Percentiles rank a stretch among this genome's conserved stretches.
Evolutionary conservation across 2,888 invertebrate genomes (phyloP).

Genomic region (Corythucha ciliata): DNA sequence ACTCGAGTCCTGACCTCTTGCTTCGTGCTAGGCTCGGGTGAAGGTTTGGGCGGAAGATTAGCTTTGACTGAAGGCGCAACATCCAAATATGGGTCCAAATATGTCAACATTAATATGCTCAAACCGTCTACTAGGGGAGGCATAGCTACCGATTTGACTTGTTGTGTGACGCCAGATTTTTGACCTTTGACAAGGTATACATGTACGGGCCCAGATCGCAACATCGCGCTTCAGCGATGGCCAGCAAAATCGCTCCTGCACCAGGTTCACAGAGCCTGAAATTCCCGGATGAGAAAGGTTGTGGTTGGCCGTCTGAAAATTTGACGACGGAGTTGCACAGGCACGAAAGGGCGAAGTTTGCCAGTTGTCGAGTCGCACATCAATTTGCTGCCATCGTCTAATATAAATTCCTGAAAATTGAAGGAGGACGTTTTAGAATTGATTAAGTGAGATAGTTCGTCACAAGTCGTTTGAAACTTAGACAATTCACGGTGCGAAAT

Average conservation of each 20-base stretch:
- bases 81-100: too few relatives aligned
- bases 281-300: conserved; percentile 2
- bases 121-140: too few relatives aligned
- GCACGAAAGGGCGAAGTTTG: conserved; percentile 8
- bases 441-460: too few relatives aligned
- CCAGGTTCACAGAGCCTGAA: neutral
- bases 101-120: conserved; percentile 12
- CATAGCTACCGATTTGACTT: conserved; percentile 1
- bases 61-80: too few relatives aligned
- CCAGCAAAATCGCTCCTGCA: conserved; percentile 9
- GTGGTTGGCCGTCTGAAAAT: conserved; percentile 1
- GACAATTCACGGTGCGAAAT: too few relatives aligned
- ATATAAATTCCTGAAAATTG: too few relatives aligned
- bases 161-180: conserved; percentile 15
- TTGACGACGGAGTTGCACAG: neutral
- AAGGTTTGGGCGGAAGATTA: too few relatives aligned
- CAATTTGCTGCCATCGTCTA: neutral
- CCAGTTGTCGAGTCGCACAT: conserved; percentile 7
- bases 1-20: too few relatives aligned
- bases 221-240: conserved; percentile 9
- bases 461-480: too few relatives aligned
- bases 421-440: too few relatives aligned
- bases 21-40: too few relatives aligned
- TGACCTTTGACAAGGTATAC: conserved; percentile 3
- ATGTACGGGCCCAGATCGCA: neutral